Evolutionary conservation across 2,797 vertebrate species (phyloP).

Genomic region (Graptemys geographica): DNA sequence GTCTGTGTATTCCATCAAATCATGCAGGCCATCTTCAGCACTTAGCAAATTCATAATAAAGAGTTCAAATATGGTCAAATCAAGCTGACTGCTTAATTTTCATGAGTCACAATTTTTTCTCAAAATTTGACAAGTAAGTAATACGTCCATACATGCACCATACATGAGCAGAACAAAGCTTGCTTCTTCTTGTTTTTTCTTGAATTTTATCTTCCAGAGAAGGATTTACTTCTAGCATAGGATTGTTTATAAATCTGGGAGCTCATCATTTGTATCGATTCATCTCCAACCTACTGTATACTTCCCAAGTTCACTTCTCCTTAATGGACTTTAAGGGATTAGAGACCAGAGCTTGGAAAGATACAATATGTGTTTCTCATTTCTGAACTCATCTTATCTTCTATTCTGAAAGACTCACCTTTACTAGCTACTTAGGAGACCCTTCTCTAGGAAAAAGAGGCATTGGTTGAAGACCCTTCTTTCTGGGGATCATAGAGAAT

Average conservation of each 20-base stretch:
- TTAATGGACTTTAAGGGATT: neutral
- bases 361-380: neutral
- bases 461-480: neutral
- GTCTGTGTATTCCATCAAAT: neutral
- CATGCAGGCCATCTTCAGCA: neutral
- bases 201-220: slow-evolving; percentile 17
- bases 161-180: neutral
- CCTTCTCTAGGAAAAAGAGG: neutral
- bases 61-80: neutral
- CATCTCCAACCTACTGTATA: neutral
- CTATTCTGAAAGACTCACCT: neutral
- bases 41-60: slow-evolving; percentile 1
- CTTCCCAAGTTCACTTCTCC: neutral
- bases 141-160: neutral
- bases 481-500: neutral
- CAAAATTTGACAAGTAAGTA: neutral
- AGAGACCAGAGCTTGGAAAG: accelerated
- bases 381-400: neutral
- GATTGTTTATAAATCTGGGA: slow-evolving; percentile 12
- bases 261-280: slow-evolving; percentile 14
- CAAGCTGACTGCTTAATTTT: neutral
- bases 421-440: neutral
- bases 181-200: slow-evolving; percentile 10
- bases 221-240: slow-evolving; percentile 29
- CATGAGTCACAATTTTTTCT: accelerated